phyloP scores from a whole-genome alignment of 2,113 vertebrate genomes.

The Hyla sarda region DNA sequence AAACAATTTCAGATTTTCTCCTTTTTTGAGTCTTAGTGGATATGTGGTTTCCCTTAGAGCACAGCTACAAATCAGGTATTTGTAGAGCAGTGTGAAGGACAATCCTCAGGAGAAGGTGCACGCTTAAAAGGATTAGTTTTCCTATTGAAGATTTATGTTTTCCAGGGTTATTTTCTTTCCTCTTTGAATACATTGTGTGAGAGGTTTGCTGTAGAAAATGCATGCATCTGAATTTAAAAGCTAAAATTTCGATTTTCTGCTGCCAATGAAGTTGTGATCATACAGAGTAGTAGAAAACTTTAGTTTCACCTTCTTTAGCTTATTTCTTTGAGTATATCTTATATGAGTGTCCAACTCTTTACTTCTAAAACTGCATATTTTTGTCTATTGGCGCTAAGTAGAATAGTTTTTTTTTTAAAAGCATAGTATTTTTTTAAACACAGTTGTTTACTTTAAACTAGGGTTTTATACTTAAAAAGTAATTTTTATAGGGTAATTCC shows the following conservation, averaged over 20 bases:
- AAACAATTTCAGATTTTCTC: slow-evolving; percentile 37
- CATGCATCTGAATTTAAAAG: slow-evolving; percentile 26
- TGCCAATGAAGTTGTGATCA: slow-evolving; percentile 3
- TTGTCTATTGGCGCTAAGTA: background rate
- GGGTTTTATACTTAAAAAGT: too few species aligned
- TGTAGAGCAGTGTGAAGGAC: slow-evolving; percentile 40
- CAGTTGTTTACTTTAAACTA: background rate
- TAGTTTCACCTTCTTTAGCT: background rate
- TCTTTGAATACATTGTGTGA: slow-evolving; percentile 30
- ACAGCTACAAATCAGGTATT: slow-evolving; percentile 51
- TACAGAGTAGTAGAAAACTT: background rate
- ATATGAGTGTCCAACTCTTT: background rate
- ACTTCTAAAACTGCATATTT: background rate
- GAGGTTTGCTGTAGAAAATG: slow-evolving; percentile 28
- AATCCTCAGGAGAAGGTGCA: slow-evolving; percentile 49
- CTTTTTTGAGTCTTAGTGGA: slow-evolving; percentile 18
- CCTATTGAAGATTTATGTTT: slow-evolving; percentile 54
- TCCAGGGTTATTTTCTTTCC: slow-evolving; percentile 8
- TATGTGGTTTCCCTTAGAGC: slow-evolving; percentile 21
- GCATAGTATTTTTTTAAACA: too few species aligned
- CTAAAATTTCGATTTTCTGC: background rate
- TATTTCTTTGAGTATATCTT: background rate
- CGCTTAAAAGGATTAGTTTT: slow-evolving; percentile 57
- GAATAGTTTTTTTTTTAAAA: too few species aligned
- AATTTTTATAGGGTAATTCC: too few species aligned